Conservation (phyloP, 2,797 vertebrate genomes). For the Babyrousa celebensis region DNA sequence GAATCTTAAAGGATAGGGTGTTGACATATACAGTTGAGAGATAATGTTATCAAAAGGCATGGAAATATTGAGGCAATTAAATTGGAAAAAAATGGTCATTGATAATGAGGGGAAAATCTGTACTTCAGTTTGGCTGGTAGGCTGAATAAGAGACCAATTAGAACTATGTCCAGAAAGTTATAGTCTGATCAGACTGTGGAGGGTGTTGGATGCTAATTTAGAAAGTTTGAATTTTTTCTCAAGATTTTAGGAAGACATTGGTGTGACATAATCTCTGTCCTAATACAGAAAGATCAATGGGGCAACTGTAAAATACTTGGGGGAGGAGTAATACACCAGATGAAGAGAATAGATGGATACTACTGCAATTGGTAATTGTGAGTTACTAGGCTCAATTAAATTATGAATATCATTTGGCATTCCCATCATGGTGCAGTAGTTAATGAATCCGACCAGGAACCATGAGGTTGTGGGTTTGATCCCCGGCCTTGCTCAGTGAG, state of each 20-base stretch:
- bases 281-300: neutral
- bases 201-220: neutral
- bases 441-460: no score
- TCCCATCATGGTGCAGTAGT: no score
- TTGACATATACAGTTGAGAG: neutral
- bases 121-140: neutral
- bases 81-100: neutral
- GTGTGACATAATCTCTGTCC: neutral
- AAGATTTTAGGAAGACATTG: neutral
- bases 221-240: neutral
- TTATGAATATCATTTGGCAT: neutral
- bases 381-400: neutral
- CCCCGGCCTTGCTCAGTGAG: no score
- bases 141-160: neutral
- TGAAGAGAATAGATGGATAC: neutral
- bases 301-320: neutral
- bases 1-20: neutral
- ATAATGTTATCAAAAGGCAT: neutral
- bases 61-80: constrained; percentile 5
- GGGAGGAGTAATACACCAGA: neutral
- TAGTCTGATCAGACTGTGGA: neutral
- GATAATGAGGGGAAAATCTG: neutral
- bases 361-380: neutral
- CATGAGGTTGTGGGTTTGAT: no score
- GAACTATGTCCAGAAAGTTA: neutral